Base-by-base conservation (phyloP, 2,797 vertebrate genomes). In the Parotocinclus haroldoi region DNA sequence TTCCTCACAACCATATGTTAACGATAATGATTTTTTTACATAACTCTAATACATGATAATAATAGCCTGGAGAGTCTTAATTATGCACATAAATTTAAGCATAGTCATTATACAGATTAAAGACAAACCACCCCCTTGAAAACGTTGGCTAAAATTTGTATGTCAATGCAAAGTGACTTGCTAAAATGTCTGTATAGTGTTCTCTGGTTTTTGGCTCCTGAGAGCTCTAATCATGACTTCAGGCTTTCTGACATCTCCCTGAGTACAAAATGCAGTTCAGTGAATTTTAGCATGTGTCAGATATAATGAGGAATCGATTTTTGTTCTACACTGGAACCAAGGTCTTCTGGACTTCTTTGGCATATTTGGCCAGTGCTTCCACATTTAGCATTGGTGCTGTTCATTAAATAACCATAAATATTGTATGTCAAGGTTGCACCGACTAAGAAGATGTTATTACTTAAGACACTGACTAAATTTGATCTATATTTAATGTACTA, bases 141-240 rank as follows among this genome's bases (percentile, higher is more conserved):
- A 81, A 84, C 86, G 86, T 82, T 89, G 86, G 88, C 85, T 89
- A 82, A 85, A 83, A 87, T 85, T 79, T 84, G 84, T 73, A 86
- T 79, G 81, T 86, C 83, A 85, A 85, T 85, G 79, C 77, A 72
- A 81, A 77, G 53, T 51, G 73, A 73, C 69, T 70, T 57, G 63
- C 63, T 69, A 60, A 77, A 83, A 81, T 80, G 83, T 68, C 69
- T 81, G 86, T 79, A 80, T 82, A 89, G 83, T 81, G 83, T 84
- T 86, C 79, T 75, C 69, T 78, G 82, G 76, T 82, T 80, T 81
- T 81, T 70, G 82, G 83, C 77, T 81, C 82, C 84, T 77, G 72
- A 73, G 78, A 83, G 81, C 69, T 85, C 77, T 81, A 86, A 86
- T 83, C 85, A 83, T 80, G 78, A 76, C 80, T 72, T 82, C 58